These are phyloP conservation scores for Malurus alboscapulatus DNA, from an alignment of 2,113 vertebrate genomes.

Conservation along the genomic window DNA sequence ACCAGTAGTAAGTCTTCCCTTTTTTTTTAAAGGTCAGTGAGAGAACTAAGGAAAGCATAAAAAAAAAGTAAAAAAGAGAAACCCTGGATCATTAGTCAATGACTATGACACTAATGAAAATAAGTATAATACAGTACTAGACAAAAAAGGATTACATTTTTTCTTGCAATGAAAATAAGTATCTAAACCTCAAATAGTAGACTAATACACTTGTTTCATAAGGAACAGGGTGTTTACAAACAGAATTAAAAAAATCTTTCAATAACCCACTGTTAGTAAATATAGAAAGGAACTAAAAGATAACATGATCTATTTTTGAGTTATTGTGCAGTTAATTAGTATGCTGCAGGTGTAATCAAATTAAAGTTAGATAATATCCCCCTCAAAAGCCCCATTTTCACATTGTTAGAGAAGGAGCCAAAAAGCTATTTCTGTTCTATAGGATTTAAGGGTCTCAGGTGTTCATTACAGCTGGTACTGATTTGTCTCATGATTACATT, in stretches of 20 bases:
- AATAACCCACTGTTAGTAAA: neutral
- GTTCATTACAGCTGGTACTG: slow-evolving; percentile 32
- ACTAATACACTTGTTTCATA: neutral
- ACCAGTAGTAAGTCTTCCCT: neutral
- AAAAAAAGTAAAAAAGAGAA: neutral
- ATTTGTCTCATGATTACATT: slow-evolving; percentile 55
- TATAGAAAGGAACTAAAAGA: neutral
- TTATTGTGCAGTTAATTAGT: neutral
- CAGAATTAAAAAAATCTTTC: neutral
- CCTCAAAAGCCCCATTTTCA: neutral
- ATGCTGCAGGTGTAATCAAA: slow-evolving; percentile 21
- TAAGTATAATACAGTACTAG: neutral
- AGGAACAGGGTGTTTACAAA: neutral
- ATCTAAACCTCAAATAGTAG: neutral
- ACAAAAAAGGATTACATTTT: neutral
- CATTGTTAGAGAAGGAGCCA: neutral
- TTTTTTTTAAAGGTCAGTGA: slow-evolving; percentile 1
- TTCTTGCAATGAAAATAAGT: neutral
- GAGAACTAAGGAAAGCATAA: neutral
- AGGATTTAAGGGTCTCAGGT: slow-evolving; percentile 38
- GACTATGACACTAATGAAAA: neutral
- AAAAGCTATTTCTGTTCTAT: slow-evolving; percentile 14
- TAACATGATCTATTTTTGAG: neutral
- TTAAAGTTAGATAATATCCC: neutral
- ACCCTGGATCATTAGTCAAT: neutral